Evolutionary conservation across 2,797 vertebrate species (phyloP), one percentile per base, ranked within the genome.

Genomic region (Monodelphis domestica): DNA sequence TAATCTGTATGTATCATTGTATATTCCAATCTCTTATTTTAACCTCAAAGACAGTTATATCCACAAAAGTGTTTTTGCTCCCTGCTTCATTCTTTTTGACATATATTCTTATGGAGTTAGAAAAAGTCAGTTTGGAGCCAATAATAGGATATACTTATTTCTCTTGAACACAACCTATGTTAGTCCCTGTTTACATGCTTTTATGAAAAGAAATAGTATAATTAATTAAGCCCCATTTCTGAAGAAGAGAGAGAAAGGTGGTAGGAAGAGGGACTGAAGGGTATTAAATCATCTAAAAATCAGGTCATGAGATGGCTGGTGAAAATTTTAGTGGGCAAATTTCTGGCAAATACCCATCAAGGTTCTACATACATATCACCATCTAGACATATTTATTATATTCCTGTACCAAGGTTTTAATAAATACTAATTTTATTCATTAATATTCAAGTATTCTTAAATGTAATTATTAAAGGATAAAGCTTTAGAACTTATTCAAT

Each of bases 391-490:
- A 87, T 92, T 52, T 51, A 57, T 90, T 29, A 89, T n/a, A 54
- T 84, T 63, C 87, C 63, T 94, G 88, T 24, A 45, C 17, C 70
- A 78, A 45, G 6, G 38, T 78, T 10, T 45, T 33, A 78, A 78
- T 24, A 78, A 78, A 78, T 45, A 26, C n/a, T 45, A 78, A 45
- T 21, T 24, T 24, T 4, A 38, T 70, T 45, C 78, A 45, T 45
- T 21, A 78, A 78, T 78, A 10, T 26, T 63, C 38, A 93, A 53
- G 89, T 90, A 45, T 24, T 84, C 78, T 87, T 29, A 91, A 93
- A 93, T n/a, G 92, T 38, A 95, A 93, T 54, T 52, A 93, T 89
- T 56, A 93, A 89, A 91, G 53, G 90, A 90, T 11, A 54, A 70
- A 70, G 38, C 45, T 78, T 45, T 45, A 78, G 21, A 53, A 28